Evolutionary conservation across 2,113 vertebrate genomes (phyloP), one percentile per base, ranked within the genome.

Genomic region (Sula dactylatra): DNA sequence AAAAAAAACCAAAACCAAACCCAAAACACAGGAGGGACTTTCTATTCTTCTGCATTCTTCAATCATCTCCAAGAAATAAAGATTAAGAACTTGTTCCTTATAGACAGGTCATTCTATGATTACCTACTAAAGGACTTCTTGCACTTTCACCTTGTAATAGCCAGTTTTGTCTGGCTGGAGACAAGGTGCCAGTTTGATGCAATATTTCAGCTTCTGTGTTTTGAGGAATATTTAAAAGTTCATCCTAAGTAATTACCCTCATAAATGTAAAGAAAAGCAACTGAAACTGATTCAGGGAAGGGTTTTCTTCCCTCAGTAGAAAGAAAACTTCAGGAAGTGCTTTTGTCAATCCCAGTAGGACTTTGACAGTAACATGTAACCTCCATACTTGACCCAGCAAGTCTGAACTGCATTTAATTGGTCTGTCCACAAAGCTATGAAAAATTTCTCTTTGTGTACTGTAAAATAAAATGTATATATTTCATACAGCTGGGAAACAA

Each of bases 401-500:
- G 88, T 86, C 93, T 96, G 86, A 94, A 84, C 17, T 85, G 62
- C 27, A 73, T 89, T 97, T 96, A 96, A 97, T 94, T 94, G 86
- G 71, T 96, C 96, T 96, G 67, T 87, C 91, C 95, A 88, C n/a
- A 89, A 59, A 92, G 38, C 77, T 87, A 92, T 49, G 85, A 95
- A 94, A 89, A 97, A 96, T 69, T 85, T 65, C 70, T 93, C 31
- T 69, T 76, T 97, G 92, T 96, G 56, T 95, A 86, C 74, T 73
- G 21, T 95, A 96, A 97, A 95, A 95, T 94, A 85, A 93, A 97
- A 95, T 92, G 24, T 50, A 92, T 93, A 42, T 87, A 95, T 93
- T 96, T 96, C 86, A 93, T 76, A 82, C 67, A 97, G 95, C 91
- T 96, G 78, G 89, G 73, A 96, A 97, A 97, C 84, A 96, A 73